These are phyloP conservation scores for Cyanoliseus patagonus DNA, from an alignment of 2,113 vertebrate species.

Conservation along the genomic window DNA sequence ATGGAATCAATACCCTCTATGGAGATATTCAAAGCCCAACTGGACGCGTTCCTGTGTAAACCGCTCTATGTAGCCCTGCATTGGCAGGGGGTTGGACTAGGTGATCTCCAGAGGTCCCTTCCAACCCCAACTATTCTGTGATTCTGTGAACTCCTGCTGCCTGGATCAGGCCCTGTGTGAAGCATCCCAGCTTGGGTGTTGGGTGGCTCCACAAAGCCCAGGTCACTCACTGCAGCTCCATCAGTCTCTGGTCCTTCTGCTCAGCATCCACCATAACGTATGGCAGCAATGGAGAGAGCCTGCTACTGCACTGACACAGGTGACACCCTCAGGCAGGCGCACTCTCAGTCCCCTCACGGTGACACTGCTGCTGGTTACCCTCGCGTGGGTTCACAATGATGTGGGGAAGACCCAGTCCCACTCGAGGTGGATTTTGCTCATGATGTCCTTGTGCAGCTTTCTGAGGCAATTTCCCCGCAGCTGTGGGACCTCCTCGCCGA, in stretches of 20 bases:
- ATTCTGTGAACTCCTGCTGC: background rate
- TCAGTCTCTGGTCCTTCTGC: background rate
- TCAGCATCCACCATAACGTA: accelerated
- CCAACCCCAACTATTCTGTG: background rate
- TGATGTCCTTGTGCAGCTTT: background rate
- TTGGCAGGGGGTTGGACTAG: background rate
- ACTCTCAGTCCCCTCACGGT: accelerated
- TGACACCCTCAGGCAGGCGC: no score
- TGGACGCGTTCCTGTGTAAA: background rate
- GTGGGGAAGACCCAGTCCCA: background rate
- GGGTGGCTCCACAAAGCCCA: accelerated
- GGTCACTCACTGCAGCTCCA: accelerated
- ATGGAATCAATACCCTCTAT: background rate
- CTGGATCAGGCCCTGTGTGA: accelerated
- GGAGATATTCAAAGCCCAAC: background rate
- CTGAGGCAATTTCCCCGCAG: background rate
- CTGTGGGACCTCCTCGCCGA: accelerated
- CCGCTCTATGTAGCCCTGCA: background rate
- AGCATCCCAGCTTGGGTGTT: background rate
- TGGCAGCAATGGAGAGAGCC: background rate
- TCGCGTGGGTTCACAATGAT: accelerated
- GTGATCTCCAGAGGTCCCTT: background rate
- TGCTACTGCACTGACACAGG: background rate
- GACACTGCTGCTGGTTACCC: accelerated
- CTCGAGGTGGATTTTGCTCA: background rate